These are phyloP conservation scores for Apodemus sylvaticus DNA, from an alignment of 2,113 vertebrate genomes.

Conservation along the genomic window DNA sequence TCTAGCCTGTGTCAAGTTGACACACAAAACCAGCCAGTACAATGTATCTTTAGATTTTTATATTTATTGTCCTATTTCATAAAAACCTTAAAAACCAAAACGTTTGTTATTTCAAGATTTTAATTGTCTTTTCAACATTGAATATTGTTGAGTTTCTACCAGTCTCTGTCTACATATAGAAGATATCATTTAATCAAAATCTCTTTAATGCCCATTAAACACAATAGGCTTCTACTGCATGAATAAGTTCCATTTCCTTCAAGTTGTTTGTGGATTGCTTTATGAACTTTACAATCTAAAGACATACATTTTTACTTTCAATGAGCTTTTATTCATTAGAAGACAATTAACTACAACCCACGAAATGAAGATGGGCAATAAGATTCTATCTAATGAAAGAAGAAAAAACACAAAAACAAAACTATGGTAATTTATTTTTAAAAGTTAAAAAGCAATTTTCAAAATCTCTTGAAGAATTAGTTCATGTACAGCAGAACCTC, in stretches of 20 bases:
- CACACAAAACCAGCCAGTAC: too few species aligned
- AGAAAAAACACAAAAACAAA: background rate
- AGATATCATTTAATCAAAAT: background rate
- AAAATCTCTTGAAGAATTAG: background rate
- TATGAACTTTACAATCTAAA: constrained; percentile 18
- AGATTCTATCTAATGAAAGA: background rate
- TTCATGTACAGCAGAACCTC: background rate
- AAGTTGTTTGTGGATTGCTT: background rate
- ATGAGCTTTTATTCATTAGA: background rate
- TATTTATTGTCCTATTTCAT: background rate
- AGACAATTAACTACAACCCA: background rate
- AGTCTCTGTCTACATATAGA: background rate
- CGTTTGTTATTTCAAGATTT: background rate
- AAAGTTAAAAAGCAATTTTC: background rate
- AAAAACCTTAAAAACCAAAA: background rate
- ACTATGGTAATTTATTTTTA: background rate
- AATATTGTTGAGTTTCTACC: background rate
- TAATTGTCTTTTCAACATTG: background rate
- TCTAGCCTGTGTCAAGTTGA: too few species aligned
- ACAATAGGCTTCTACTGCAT: background rate
- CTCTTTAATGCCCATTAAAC: background rate
- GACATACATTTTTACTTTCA: background rate
- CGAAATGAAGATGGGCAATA: background rate
- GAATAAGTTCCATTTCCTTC: background rate
- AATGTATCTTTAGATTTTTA: constrained; percentile 10